Evolutionary conservation across 2,113 vertebrate species (phyloP).

Genomic region (Galbula dea): DNA sequence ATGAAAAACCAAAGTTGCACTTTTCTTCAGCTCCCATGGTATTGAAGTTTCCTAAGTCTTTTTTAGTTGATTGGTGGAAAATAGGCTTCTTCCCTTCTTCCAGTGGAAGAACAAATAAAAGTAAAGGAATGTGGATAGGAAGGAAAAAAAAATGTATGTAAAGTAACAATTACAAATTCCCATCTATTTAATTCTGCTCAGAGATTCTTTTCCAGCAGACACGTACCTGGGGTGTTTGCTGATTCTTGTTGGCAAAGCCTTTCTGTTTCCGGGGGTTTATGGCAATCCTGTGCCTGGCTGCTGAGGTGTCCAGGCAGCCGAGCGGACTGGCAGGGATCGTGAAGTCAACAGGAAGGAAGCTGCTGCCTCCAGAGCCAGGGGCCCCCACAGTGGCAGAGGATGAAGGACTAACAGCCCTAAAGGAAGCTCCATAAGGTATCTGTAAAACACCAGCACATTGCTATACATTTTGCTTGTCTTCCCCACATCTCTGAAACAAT

Average conservation of each 20-base stretch:
- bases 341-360: conserved; percentile 73
- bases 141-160: background rate
- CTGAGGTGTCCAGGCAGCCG: conserved; percentile 83
- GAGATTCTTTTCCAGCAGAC: background rate
- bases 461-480: background rate
- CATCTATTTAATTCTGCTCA: background rate
- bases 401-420: conserved; percentile 71
- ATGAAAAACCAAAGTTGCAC: background rate
- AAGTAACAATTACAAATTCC: background rate
- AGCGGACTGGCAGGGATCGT: conserved; percentile 74
- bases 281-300: conserved; percentile 84
- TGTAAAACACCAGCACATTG: conserved; percentile 20
- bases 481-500: background rate
- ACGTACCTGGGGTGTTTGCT: conserved; percentile 69
- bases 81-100: background rate
- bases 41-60: background rate
- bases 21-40: background rate
- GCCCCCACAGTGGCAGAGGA: background rate
- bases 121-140: background rate
- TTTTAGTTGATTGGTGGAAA: background rate
- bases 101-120: background rate
- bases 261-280: conserved; percentile 77
- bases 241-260: conserved; percentile 70
- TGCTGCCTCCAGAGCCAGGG: background rate
- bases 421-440: conserved; percentile 73